Conservation (phyloP, 2,113 vertebrate genomes). For the Sylvietta virens region DNA sequence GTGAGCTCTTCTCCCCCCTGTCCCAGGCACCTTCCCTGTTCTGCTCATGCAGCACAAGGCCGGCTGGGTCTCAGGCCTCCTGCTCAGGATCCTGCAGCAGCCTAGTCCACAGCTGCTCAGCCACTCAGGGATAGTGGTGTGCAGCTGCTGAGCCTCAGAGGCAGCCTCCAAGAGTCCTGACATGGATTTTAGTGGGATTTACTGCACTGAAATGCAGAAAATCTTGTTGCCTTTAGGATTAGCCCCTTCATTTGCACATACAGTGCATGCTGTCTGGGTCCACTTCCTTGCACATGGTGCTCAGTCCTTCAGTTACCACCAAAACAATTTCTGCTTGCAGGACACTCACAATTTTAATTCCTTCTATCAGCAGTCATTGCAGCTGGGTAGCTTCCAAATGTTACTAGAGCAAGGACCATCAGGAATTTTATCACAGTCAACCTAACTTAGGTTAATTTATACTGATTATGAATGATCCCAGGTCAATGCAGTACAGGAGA, state of each 20-base stretch:
- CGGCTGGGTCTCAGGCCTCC: not conserved
- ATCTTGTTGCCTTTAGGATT: conserved; percentile 44
- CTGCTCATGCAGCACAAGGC: not conserved
- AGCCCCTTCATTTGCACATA: not conserved
- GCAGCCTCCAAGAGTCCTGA: not conserved
- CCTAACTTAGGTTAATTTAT: not conserved
- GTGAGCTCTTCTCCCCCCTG: not conserved
- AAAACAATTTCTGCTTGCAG: not conserved
- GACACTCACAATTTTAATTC: not conserved
- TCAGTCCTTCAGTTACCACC: not conserved
- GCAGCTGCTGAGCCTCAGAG: not conserved
- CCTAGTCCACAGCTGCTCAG: not conserved
- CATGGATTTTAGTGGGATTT: conserved; percentile 29
- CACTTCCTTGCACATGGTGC: not conserved
- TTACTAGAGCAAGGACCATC: not conserved
- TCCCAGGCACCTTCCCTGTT: not conserved
- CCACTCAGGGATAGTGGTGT: not conserved
- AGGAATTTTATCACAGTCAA: not conserved
- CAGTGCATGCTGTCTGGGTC: not conserved
- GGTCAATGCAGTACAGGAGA: not conserved
- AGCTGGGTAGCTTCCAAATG: not conserved
- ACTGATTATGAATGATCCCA: not conserved
- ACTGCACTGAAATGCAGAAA: conserved; percentile 44
- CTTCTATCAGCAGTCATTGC: not conserved
- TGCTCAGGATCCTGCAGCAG: not conserved